Evolutionary conservation across 2,797 vertebrate species (phyloP).

Genomic region (Pyrocephalus nanus): DNA sequence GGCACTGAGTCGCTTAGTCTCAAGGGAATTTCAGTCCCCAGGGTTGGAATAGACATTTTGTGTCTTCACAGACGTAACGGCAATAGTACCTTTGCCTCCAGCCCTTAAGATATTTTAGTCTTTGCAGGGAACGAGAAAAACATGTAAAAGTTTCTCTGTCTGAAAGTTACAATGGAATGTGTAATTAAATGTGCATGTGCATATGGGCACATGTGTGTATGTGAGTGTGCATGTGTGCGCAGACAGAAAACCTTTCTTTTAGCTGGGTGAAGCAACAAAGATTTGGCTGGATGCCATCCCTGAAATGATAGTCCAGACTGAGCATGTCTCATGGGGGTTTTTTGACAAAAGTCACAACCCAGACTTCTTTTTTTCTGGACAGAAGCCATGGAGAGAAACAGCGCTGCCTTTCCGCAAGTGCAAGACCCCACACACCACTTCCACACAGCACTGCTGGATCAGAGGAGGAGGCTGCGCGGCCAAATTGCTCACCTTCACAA

Average conservation of each 20-base stretch:
- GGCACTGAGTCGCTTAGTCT: not conserved
- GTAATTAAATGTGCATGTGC: not conserved
- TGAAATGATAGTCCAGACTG: not conserved
- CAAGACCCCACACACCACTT: slow-evolving; percentile 63
- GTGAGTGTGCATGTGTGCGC: not conserved
- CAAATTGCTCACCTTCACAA: slow-evolving; percentile 72
- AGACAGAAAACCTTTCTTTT: not conserved
- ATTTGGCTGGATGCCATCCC: not conserved
- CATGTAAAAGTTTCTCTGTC: not conserved
- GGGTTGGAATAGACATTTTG: not conserved
- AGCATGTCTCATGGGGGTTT: not conserved
- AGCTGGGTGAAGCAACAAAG: not conserved
- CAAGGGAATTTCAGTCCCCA: not conserved
- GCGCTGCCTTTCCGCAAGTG: not conserved
- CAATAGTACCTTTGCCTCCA: not conserved
- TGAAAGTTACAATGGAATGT: not conserved
- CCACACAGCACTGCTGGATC: slow-evolving; percentile 68
- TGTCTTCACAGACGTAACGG: not conserved
- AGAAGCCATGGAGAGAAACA: slow-evolving; percentile 62
- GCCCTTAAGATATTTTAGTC: not conserved
- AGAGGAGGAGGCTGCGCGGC: slow-evolving; percentile 57
- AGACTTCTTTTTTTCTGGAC: slow-evolving; percentile 13
- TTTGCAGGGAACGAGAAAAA: not conserved
- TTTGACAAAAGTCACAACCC: not conserved
- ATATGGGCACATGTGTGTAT: not conserved